phyloP scores from a whole-genome alignment of 1,140 invertebrate genomes.

The Schmidtea mediterranea region DNA sequence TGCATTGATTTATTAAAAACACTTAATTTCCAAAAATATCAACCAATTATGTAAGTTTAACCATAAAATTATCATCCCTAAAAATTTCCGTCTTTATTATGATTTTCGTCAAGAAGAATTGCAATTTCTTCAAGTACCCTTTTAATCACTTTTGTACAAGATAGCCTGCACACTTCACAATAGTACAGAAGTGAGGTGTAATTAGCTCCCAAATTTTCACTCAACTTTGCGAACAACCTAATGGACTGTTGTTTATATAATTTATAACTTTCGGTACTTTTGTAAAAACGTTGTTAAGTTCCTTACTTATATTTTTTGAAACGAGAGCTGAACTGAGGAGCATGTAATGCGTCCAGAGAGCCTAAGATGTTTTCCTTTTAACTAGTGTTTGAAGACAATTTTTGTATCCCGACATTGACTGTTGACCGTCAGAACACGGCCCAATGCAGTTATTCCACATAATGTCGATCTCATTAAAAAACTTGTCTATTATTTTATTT shows the following conservation, averaged over 20 bases:
- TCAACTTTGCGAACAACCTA: neutral
- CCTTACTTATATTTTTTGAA: too few species aligned
- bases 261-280: constrained; percentile 1
- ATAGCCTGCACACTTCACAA: constrained; percentile 1
- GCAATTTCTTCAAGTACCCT: constrained; percentile 1
- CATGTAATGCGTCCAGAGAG: too few species aligned
- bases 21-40: constrained; percentile 4
- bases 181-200: constrained; percentile 1
- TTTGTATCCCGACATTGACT: too few species aligned
- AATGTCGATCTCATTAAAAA: too few species aligned
- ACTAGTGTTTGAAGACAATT: too few species aligned
- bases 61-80: neutral
- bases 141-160: constrained; percentile 2
- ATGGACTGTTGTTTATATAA: constrained; percentile 1
- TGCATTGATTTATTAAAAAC: too few species aligned
- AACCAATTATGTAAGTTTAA: neutral
- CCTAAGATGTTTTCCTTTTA: too few species aligned
- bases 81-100: neutral
- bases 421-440: too few species aligned
- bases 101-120: neutral
- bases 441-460: too few species aligned
- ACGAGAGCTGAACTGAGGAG: too few species aligned
- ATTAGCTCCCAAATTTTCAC: neutral
- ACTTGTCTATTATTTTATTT: too few species aligned
- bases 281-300: too few species aligned